Conservation (phyloP, 2,888 invertebrate genomes). For the Pteria penguin region DNA sequence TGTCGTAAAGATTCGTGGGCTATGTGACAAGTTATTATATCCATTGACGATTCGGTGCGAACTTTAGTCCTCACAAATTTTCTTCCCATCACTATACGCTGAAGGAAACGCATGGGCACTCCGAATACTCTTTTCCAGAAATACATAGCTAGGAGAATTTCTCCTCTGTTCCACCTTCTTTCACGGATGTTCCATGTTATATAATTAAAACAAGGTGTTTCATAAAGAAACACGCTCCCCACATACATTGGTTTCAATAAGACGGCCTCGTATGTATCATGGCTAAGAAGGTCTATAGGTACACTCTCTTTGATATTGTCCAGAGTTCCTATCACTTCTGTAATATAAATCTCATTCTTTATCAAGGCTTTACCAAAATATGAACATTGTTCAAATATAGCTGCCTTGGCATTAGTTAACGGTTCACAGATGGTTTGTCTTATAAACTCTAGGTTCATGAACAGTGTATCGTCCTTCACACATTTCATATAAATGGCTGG, state of each 20-base stretch:
- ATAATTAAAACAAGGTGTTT: conserved; percentile 62
- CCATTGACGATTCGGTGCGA: conserved; percentile 44
- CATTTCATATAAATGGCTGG: conserved; percentile 59
- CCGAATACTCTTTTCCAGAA: conserved; percentile 46
- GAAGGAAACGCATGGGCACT: conserved; percentile 35
- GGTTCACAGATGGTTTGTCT: conserved; percentile 61
- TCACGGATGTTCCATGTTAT: conserved; percentile 65
- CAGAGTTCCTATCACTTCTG: conserved; percentile 54
- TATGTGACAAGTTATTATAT: conserved; percentile 48
- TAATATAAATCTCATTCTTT: conserved; percentile 60
- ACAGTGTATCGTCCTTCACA: conserved; percentile 53
- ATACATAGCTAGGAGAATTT: conserved; percentile 53
- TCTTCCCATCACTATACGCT: conserved; percentile 31
- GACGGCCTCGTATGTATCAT: conserved; percentile 67
- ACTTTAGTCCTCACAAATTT: conserved; percentile 37
- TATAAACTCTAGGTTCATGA: conserved; percentile 63
- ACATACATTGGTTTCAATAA: conserved; percentile 58
- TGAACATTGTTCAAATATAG: conserved; percentile 57
- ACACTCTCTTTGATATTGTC: conserved; percentile 59
- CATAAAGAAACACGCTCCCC: conserved; percentile 52
- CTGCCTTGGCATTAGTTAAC: conserved; percentile 56
- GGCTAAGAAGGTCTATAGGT: conserved; percentile 66
- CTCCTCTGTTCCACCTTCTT: conserved; percentile 64
- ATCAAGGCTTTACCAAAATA: conserved; percentile 66
- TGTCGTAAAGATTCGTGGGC: conserved; percentile 50